A percentile compares a stretch with the other conserved stretches of the same genome.
phyloP scores from a whole-genome alignment of 2,797 vertebrate genomes.

The Lutjanus argentimaculatus region DNA sequence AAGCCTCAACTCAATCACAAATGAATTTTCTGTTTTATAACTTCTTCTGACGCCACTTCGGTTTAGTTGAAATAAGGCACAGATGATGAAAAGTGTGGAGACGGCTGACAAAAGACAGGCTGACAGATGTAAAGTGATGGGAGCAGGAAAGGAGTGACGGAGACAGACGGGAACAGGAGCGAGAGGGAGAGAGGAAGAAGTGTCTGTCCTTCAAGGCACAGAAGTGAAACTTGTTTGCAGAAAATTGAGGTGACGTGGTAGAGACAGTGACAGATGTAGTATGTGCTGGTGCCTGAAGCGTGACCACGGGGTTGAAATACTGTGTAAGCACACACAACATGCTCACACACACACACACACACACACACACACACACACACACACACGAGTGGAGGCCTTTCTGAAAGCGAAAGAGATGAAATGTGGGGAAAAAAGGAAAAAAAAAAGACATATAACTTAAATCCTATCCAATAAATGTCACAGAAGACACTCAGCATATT shows the following conservation, averaged over 20 bases:
- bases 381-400: slow-evolving; percentile 31
- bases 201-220: slow-evolving; percentile 75
- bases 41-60: slow-evolving; percentile 10
- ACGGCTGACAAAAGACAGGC: slow-evolving; percentile 69
- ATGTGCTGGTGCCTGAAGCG: slow-evolving; percentile 77
- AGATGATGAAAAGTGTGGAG: slow-evolving; percentile 54
- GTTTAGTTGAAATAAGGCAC: slow-evolving; percentile 35
- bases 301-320: slow-evolving; percentile 73
- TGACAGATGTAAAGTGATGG: slow-evolving; percentile 68
- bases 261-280: slow-evolving; percentile 82
- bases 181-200: slow-evolving; percentile 46
- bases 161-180: slow-evolving; percentile 51
- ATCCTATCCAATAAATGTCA: slow-evolving; percentile 84
- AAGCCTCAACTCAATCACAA: slow-evolving; percentile 39
- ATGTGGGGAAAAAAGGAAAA: slow-evolving; percentile 49
- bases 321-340: slow-evolving; percentile 49
- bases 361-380: slow-evolving; percentile 1
- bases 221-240: slow-evolving; percentile 73
- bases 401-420: slow-evolving; percentile 59
- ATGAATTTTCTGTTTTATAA: slow-evolving; percentile 35
- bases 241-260: slow-evolving; percentile 77
- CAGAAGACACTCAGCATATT: slow-evolving; percentile 83
- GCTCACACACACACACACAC: slow-evolving; percentile 11
- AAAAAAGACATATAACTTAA: slow-evolving; percentile 68
- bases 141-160: slow-evolving; percentile 64